Conservation (phyloP, 2,888 invertebrate genomes). For the Kryphioiulus occultus region DNA sequence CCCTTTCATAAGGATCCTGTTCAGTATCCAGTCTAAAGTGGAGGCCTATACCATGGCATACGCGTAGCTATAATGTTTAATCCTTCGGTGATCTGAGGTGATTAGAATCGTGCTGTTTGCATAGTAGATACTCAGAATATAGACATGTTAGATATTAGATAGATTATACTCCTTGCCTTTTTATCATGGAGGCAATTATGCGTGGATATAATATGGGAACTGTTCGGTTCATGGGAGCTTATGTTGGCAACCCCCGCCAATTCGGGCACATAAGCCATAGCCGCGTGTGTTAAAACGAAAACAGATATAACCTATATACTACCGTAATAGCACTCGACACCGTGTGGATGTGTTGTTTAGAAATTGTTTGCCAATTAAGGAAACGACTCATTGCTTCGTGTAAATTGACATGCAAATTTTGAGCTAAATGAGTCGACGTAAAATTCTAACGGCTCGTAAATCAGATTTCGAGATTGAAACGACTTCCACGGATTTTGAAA, state of each 20-base stretch:
- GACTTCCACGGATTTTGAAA: background rate
- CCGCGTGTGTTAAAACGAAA: constrained; percentile 19
- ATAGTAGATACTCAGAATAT: constrained; percentile 29
- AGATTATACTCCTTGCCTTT: constrained; percentile 33
- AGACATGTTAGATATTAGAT: constrained; percentile 26
- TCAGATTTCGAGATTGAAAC: background rate
- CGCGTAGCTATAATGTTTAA: background rate
- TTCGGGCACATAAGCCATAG: background rate
- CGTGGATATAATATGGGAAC: background rate
- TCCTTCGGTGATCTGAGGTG: constrained; percentile 4
- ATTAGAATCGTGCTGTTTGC: constrained; percentile 41
- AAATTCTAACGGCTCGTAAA: background rate
- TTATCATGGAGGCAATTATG: constrained; percentile 39
- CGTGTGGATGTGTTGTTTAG: background rate
- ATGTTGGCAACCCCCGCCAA: background rate
- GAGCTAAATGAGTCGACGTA: background rate
- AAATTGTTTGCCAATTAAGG: constrained; percentile 32
- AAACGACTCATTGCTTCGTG: background rate
- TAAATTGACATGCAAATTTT: background rate
- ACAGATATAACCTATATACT: background rate
- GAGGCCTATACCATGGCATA: background rate
- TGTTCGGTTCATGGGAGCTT: background rate
- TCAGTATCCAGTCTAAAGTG: background rate
- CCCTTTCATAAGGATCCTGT: constrained; percentile 9
- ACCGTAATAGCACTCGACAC: background rate